A percentile compares a stretch with the other conserved stretches of the same genome.
phyloP scores from a whole-genome alignment of 1,140 invertebrate species.

The Yoshiicerus persimilis region DNA sequence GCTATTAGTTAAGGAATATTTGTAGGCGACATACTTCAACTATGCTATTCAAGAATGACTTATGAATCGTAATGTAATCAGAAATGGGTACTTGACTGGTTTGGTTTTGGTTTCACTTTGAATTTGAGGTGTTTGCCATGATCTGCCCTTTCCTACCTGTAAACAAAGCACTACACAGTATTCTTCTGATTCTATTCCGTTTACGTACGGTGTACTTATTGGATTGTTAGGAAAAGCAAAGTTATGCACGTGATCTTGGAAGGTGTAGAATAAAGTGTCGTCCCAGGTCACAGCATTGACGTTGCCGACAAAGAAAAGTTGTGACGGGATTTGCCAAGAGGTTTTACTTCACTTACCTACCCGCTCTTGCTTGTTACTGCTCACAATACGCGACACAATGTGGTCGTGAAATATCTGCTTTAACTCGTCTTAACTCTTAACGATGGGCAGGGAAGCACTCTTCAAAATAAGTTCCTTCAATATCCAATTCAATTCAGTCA shows the following conservation, averaged over 20 bases:
- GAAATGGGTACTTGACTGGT: neutral
- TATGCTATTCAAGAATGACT: neutral
- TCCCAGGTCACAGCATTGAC: constrained; percentile 15
- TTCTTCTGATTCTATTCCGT: too few relatives aligned
- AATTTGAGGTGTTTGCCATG: neutral
- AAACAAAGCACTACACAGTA: neutral
- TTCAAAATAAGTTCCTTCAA: neutral
- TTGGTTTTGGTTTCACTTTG: neutral
- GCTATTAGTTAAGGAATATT: neutral
- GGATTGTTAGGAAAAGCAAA: constrained; percentile 1
- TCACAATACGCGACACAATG: neutral
- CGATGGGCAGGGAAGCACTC: neutral
- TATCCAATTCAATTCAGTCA: constrained; percentile 7
- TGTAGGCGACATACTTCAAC: too few relatives aligned
- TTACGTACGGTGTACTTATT: neutral
- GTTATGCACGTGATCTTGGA: neutral
- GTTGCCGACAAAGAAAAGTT: constrained; percentile 13
- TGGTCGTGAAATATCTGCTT: constrained; percentile 22
- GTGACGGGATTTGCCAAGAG: constrained; percentile 17
- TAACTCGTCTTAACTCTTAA: constrained; percentile 5
- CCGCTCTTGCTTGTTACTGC: neutral
- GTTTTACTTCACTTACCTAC: constrained; percentile 4
- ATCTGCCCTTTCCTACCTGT: neutral
- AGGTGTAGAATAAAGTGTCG: constrained; percentile 12
- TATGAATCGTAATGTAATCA: neutral